phyloP scores from a whole-genome alignment of 1,140 invertebrate genomes.

The Ceratina calcarata region DNA sequence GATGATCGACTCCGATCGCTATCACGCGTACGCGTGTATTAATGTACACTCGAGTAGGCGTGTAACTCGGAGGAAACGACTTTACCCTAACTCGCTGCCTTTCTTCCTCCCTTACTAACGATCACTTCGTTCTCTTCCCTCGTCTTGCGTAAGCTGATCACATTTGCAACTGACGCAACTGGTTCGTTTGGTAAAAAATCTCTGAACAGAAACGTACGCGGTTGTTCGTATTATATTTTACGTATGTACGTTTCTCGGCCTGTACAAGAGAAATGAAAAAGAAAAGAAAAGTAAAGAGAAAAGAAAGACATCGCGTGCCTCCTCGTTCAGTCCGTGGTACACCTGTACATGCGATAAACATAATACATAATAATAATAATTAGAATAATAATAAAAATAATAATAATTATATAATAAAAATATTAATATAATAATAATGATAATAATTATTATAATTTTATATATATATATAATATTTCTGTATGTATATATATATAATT shows the following conservation, averaged over 20 bases:
- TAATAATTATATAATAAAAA: conserved; percentile 42
- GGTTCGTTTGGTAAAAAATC: conserved; percentile 8
- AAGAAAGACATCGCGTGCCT: conserved; percentile 47
- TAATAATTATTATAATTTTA: conserved; percentile 54
- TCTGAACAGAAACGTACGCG: neutral
- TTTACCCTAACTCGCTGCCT: too few relatives aligned
- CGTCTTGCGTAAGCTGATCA: too few relatives aligned
- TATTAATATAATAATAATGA: conserved; percentile 51
- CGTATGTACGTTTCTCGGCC: neutral
- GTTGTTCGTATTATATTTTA: neutral
- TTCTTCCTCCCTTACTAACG: too few relatives aligned
- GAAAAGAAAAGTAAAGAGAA: conserved; percentile 37
- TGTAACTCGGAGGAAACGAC: too few relatives aligned
- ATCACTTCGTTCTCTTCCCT: too few relatives aligned
- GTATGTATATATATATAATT: conserved; percentile 41
- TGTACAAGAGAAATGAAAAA: conserved; percentile 38
- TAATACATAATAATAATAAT: conserved; percentile 39
- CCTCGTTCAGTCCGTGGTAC: conserved; percentile 50
- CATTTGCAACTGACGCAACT: neutral
- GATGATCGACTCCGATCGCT: too few relatives aligned
- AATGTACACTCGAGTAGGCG: too few relatives aligned
- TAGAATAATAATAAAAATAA: conserved; percentile 40
- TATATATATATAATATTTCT: conserved; percentile 49
- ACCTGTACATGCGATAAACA: conserved; percentile 56
- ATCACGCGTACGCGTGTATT: too few relatives aligned